Conservation (phyloP, 1,140 invertebrate species). For the Aphaenogaster rudis region DNA sequence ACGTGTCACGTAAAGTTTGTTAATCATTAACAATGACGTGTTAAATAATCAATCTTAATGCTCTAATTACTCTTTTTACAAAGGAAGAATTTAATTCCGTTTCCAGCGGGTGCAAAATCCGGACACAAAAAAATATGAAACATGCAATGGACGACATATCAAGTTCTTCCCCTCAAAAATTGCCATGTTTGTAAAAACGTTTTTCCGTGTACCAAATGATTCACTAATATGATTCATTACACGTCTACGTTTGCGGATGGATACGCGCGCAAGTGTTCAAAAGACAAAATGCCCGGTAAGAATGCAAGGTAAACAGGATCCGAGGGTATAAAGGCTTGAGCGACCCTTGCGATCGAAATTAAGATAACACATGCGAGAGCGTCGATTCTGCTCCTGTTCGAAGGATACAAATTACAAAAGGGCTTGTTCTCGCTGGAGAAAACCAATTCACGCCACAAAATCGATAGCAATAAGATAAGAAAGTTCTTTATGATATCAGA, state of each 20-base stretch:
- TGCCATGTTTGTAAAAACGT: not conserved
- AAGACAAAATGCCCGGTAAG: slow-evolving; percentile 74
- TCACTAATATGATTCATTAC: slow-evolving; percentile 9
- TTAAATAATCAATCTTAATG: slow-evolving; percentile 37
- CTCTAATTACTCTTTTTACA: slow-evolving; percentile 19
- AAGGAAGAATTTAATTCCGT: slow-evolving; percentile 20
- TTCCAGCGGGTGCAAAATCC: slow-evolving; percentile 23
- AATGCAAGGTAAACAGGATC: slow-evolving; percentile 74
- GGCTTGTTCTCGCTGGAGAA: slow-evolving; percentile 11
- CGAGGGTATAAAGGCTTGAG: slow-evolving; percentile 6
- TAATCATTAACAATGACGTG: slow-evolving; percentile 2
- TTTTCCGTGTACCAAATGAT: not conserved
- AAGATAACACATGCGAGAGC: slow-evolving; percentile 46
- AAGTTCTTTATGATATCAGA: slow-evolving; percentile 15
- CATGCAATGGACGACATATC: not conserved
- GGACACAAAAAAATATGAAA: slow-evolving; percentile 12
- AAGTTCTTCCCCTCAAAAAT: not conserved
- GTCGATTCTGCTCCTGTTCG: slow-evolving; percentile 25
- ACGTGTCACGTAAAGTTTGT: not conserved
- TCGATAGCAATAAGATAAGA: slow-evolving; percentile 44
- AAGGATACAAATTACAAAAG: slow-evolving; percentile 24
- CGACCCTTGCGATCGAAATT: slow-evolving; percentile 60
- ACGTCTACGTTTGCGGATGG: slow-evolving; percentile 71
- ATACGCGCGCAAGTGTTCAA: slow-evolving; percentile 71
- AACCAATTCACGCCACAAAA: slow-evolving; percentile 28